Conservation (phyloP, 2,797 vertebrate species). For the Rhinoraja longicauda region DNA sequence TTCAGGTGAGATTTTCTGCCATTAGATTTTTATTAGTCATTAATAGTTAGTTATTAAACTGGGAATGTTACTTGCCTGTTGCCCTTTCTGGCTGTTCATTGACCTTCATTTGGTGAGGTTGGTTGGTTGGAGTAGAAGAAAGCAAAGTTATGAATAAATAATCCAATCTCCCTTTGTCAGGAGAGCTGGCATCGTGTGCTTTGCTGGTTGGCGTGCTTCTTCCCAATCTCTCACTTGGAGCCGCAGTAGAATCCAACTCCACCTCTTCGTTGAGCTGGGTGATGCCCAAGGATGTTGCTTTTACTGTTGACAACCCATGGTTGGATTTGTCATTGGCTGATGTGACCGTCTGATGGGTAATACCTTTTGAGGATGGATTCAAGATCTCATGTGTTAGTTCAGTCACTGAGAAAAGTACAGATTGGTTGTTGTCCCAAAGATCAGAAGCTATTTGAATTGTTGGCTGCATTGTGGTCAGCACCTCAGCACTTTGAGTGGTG, state of each 20-base stretch:
- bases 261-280: neutral
- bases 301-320: neutral
- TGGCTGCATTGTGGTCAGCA: neutral
- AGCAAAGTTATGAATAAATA: neutral
- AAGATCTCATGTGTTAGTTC: neutral
- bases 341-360: neutral
- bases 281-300: no score
- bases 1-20: neutral
- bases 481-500: neutral
- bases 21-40: neutral
- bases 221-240: neutral
- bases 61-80: neutral
- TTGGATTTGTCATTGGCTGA: neutral
- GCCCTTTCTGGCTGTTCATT: neutral
- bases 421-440: no score
- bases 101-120: neutral
- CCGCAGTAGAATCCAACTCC: neutral
- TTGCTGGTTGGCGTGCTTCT: neutral
- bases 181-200: neutral
- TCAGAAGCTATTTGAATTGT: neutral
- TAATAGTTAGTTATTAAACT: neutral
- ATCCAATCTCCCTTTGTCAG: neutral
- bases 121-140: slow-evolving; percentile 15
- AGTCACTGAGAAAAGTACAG: neutral
- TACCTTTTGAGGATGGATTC: neutral